phyloP scores from a whole-genome alignment of 2,113 vertebrate genomes.

The Scopus umbretta region DNA sequence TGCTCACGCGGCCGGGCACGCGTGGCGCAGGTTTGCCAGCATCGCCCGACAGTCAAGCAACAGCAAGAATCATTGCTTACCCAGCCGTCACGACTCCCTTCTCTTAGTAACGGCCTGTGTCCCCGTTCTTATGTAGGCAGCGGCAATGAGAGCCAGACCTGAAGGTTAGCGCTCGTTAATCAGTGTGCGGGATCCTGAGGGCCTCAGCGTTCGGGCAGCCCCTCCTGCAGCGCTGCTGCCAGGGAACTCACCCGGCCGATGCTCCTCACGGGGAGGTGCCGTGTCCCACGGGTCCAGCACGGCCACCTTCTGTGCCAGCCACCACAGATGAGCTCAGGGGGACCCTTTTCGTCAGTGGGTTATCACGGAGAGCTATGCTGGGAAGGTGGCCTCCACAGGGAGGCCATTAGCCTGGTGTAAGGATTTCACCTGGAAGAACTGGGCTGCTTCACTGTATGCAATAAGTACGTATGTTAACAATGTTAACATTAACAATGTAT shows the following conservation, averaged over 20 bases:
- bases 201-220: background rate
- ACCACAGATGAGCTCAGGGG: accelerated
- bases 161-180: background rate
- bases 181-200: background rate
- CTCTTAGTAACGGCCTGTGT: background rate
- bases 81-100: background rate
- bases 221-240: background rate
- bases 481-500: too few relatives aligned
- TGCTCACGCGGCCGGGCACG: background rate
- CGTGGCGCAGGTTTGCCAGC: background rate
- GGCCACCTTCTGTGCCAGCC: background rate
- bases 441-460: background rate
- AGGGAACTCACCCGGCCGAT: accelerated
- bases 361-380: accelerated
- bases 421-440: background rate
- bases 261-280: too few relatives aligned
- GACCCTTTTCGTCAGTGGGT: too few relatives aligned
- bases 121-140: background rate
- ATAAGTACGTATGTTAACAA: too few relatives aligned
- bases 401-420: background rate
- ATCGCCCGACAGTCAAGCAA: background rate
- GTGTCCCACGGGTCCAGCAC: background rate
- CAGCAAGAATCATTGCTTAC: background rate
- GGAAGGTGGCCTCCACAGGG: background rate
- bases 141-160: background rate